A percentile compares a stretch with the other conserved stretches of the same genome.
Evolutionary conservation across 1,140 invertebrate species (phyloP).

Genomic region (Apis laboriosa): DNA sequence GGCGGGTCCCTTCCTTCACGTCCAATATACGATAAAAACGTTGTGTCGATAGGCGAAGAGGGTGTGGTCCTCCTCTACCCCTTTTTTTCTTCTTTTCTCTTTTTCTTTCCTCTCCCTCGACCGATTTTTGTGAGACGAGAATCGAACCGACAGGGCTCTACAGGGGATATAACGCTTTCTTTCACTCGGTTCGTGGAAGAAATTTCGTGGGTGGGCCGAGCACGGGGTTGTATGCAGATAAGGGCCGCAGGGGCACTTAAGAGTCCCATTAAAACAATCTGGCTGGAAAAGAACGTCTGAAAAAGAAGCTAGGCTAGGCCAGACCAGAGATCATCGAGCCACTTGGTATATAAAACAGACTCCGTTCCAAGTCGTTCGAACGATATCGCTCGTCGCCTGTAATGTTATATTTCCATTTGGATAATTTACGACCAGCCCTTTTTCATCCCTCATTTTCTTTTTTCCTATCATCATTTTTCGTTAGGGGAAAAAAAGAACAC

Average conservation of each 20-base stretch:
- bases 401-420: conserved; percentile 33
- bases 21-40: not conserved
- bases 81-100: not conserved
- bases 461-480: not conserved
- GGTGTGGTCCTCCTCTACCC: conserved; percentile 27
- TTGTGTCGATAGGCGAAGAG: conserved; percentile 14
- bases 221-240: conserved; percentile 59
- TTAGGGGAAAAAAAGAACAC: not conserved
- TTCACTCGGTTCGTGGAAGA: conserved; percentile 46
- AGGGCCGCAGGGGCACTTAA: conserved; percentile 60
- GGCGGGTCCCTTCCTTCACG: too few species aligned
- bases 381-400: conserved; percentile 24
- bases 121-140: conserved; percentile 45
- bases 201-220: conserved; percentile 62
- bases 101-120: not conserved
- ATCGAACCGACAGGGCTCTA: conserved; percentile 12
- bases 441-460: not conserved
- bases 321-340: conserved; percentile 10
- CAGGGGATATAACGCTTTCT: conserved; percentile 43
- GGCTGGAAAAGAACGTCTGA: conserved; percentile 46
- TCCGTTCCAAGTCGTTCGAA: conserved; percentile 28
- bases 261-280: conserved; percentile 67
- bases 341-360: conserved; percentile 62
- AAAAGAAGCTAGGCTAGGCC: conserved; percentile 45
- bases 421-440: conserved; percentile 55